These are phyloP conservation scores for Ceratotherium simum DNA, from an alignment of 2,113 vertebrate genomes.

Conservation along the genomic window DNA sequence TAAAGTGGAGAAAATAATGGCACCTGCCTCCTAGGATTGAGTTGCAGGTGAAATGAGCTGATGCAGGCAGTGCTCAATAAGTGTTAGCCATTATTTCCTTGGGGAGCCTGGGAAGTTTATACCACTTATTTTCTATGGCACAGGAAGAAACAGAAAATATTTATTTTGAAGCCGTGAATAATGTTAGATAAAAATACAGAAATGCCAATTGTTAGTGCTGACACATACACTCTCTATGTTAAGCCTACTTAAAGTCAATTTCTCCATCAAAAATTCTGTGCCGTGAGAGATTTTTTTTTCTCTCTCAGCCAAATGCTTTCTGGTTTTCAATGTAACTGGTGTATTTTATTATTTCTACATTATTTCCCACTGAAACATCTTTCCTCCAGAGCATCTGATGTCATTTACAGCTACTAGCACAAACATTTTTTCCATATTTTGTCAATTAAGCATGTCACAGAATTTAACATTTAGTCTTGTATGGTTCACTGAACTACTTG, in stretches of 20 bases:
- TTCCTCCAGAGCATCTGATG: slow-evolving; percentile 54
- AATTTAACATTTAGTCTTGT: slow-evolving; percentile 63
- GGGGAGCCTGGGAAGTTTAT: background rate
- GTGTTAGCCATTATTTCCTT: background rate
- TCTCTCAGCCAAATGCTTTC: slow-evolving; percentile 38
- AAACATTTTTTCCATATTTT: slow-evolving; percentile 62
- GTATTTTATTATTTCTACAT: slow-evolving; percentile 54
- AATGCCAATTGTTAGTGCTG: slow-evolving; percentile 18
- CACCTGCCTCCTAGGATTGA: background rate
- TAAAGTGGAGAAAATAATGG: background rate
- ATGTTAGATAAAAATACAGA: slow-evolving; percentile 56
- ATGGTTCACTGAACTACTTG: slow-evolving; percentile 44
- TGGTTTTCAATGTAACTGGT: background rate
- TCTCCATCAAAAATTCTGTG: slow-evolving; percentile 47
- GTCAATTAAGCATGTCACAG: slow-evolving; percentile 64
- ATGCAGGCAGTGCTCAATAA: background rate
- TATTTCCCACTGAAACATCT: slow-evolving; percentile 61
- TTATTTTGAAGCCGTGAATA: slow-evolving; percentile 43
- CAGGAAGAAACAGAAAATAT: slow-evolving; percentile 54
- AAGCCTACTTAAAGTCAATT: slow-evolving; percentile 67
- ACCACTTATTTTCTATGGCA: slow-evolving; percentile 5
- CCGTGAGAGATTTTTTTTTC: slow-evolving; percentile 8
- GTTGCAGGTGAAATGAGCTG: background rate
- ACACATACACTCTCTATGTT: background rate
- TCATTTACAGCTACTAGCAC: slow-evolving; percentile 57